Evolutionary conservation across 2,797 vertebrate genomes (phyloP).

Genomic region (Argya squamiceps): DNA sequence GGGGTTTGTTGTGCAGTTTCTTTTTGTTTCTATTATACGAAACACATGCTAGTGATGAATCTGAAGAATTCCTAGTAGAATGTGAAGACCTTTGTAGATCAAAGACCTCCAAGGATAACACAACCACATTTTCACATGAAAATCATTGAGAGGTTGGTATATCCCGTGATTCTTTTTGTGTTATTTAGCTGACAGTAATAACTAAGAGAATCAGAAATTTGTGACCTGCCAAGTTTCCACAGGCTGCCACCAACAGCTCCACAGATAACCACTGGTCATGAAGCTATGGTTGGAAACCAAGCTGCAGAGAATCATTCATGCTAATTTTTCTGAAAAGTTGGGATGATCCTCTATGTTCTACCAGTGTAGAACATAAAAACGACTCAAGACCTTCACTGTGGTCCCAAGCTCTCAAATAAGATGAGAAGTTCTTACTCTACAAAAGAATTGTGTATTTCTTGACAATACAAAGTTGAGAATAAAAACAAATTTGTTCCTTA

Average conservation of each 20-base stretch:
- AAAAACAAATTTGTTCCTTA: slow-evolving; percentile 73
- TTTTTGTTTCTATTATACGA: background rate
- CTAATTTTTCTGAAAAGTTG: slow-evolving; percentile 27
- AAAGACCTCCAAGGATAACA: background rate
- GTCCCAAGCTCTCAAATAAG: slow-evolving; percentile 38
- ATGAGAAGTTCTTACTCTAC: slow-evolving; percentile 39
- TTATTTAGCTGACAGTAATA: background rate
- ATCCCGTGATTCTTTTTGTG: background rate
- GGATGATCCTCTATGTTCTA: background rate
- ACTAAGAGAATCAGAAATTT: background rate
- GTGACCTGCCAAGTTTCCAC: background rate
- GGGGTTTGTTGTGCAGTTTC: background rate
- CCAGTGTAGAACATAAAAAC: background rate
- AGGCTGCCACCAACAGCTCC: background rate
- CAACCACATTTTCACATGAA: background rate
- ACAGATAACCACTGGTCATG: background rate
- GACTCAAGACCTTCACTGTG: background rate
- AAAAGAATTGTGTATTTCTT: slow-evolving; percentile 58
- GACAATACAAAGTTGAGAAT: slow-evolving; percentile 75
- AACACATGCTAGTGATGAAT: background rate
- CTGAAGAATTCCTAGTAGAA: background rate
- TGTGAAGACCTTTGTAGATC: background rate
- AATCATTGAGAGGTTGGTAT: background rate
- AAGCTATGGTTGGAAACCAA: background rate
- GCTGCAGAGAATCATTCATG: background rate